These are phyloP conservation scores for Tympanuchus pallidicinctus DNA, from an alignment of 2,113 vertebrate genomes.

Conservation along the genomic window DNA sequence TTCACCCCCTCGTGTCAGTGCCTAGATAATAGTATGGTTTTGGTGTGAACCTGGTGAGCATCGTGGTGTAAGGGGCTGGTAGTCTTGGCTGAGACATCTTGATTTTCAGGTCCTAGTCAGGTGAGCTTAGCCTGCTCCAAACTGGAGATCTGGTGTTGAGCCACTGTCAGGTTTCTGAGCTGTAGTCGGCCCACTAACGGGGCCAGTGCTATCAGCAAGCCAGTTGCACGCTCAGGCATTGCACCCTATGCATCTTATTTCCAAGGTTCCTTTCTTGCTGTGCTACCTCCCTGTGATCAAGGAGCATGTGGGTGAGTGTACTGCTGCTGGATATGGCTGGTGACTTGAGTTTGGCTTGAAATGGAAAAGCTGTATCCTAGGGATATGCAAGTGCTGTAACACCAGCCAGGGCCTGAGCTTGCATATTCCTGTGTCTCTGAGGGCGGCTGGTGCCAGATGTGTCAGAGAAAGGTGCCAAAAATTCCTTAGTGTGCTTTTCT, in stretches of 20 bases:
- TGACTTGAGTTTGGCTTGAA: not conserved
- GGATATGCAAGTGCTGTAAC: not conserved
- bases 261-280: not conserved
- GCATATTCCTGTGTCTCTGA: not conserved
- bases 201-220: not conserved
- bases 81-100: not conserved
- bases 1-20: not conserved
- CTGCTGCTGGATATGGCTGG: not conserved
- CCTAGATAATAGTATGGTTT: not conserved
- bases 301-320: not conserved
- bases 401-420: not conserved
- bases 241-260: not conserved
- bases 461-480: conserved; percentile 9
- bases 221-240: rapidly evolving
- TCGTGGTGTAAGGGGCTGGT: not conserved
- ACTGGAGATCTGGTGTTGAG: not conserved
- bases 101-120: not conserved
- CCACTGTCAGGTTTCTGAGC: not conserved
- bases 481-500: not conserved
- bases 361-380: not conserved
- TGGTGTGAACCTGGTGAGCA: not conserved
- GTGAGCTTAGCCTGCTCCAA: not conserved
- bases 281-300: not conserved
- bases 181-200: not conserved
- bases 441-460: conserved; percentile 14